Evolutionary conservation across 2,888 invertebrate species (phyloP).

Genomic region (Litoditis marina): DNA sequence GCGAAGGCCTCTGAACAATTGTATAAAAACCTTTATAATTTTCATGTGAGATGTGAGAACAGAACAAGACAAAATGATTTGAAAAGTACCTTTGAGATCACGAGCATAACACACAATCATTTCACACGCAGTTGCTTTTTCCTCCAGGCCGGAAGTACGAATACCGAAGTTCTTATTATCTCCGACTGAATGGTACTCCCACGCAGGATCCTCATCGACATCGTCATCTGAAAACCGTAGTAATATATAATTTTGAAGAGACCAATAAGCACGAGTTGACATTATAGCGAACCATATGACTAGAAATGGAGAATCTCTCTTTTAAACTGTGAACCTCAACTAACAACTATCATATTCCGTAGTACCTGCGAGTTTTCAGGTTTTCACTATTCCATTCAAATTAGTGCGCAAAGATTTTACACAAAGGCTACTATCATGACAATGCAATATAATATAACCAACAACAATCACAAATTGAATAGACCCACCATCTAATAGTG

Average conservation of each 20-base stretch:
- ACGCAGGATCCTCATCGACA: slow-evolving; percentile 11
- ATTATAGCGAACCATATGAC: too few species aligned
- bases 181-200: slow-evolving; percentile 81
- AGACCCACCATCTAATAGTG: slow-evolving; percentile 83
- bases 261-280: too few species aligned
- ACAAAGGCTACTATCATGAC: too few species aligned
- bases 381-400: too few species aligned
- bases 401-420: too few species aligned
- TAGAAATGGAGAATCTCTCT: too few species aligned
- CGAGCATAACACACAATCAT: slow-evolving; percentile 93
- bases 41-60: too few species aligned
- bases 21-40: too few species aligned
- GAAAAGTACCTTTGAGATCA: slow-evolving; percentile 79
- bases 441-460: neutral
- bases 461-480: neutral
- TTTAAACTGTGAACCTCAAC: too few species aligned
- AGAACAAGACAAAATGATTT: neutral
- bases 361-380: too few species aligned
- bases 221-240: slow-evolving; percentile 6
- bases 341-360: too few species aligned
- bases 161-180: slow-evolving; percentile 88
- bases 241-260: too few species aligned
- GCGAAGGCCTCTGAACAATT: slow-evolving; percentile 66
- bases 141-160: slow-evolving; percentile 85
- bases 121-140: slow-evolving; percentile 91